These are phyloP conservation scores for Choreutis nemorana DNA, from an alignment of 2,888 invertebrate species.

Conservation along the genomic window DNA sequence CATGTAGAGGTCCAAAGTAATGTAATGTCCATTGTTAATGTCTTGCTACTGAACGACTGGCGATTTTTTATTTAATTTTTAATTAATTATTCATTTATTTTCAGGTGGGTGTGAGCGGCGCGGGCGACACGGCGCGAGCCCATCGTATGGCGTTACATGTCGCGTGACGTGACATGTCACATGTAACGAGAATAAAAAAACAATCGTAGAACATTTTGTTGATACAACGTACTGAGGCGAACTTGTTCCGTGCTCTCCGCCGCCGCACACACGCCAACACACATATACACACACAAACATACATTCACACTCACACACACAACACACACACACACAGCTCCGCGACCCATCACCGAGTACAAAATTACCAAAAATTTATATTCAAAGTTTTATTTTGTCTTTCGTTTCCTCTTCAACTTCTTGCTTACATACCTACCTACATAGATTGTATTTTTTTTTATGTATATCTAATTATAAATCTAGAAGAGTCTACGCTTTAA, in stretches of 20 bases:
- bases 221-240: conserved; percentile 56
- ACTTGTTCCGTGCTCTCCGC: conserved; percentile 38
- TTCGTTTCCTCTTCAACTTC: conserved; percentile 21
- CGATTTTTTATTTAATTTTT: too few species aligned
- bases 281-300: conserved; percentile 9
- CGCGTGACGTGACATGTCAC: too few species aligned
- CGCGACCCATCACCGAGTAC: conserved; percentile 58
- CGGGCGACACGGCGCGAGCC: conserved; percentile 20
- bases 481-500: too few species aligned
- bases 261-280: conserved; percentile 1
- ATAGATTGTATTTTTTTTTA: conserved; percentile 9
- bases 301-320: conserved; percentile 13
- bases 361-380: conserved; percentile 62
- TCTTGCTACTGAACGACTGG: too few species aligned
- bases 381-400: conserved; percentile 25
- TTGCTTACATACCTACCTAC: conserved; percentile 18
- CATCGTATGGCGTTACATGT: conserved; percentile 26
- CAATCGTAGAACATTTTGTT: conserved; percentile 60
- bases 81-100: conserved; percentile 16
- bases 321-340: conserved; percentile 22
- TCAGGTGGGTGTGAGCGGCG: conserved; percentile 42
- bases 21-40: too few species aligned
- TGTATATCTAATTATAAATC: conserved; percentile 9
- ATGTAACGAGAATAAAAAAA: too few species aligned
- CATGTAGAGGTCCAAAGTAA: too few species aligned